Base-by-base conservation (phyloP, 2,113 vertebrate species). In the Camarhynchus parvulus region DNA sequence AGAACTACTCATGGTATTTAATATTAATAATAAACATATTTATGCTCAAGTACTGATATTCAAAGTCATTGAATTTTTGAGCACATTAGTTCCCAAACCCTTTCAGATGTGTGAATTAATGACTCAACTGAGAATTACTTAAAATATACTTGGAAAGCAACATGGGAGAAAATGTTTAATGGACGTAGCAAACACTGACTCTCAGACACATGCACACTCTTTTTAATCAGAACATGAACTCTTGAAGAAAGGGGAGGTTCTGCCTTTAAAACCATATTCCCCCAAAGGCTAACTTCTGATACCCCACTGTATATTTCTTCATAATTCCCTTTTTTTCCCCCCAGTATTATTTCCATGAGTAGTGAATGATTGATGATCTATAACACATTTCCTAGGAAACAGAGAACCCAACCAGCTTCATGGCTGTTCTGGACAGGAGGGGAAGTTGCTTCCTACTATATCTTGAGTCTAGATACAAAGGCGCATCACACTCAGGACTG, bases 191-290 rank as follows among this genome's bases (percentile, higher is more conserved):
- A 79, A 89, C 22, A 3, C 13, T 58, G 37, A 53, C 28, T 92
- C 61, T 53, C 0, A 0, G 20, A 47, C 3, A 5, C 2, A n/a
- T 0, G 0, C 18, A 73, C 3, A 1, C 25, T 47, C 23, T 77
- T 17, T 90, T 86, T 61, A 83, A 46, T 72, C 15, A 72, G 41
- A 39, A 53, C 23, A 46, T 12, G 20, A 87, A 52, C 35, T 47
- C 13, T 15, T 1, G 2, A 13, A 74, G 14, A 23, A 22, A 62
- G 20, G 6, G 1, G 39, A 89, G 6, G 4, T 69, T 87, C 82
- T 82, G 53, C 33, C 58, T 68, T 87, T 53, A 64, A 83, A 88
- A 18, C 2, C 12, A 4, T 41, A 58, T 41, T 20, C 6, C 75
- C 23, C 13, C 49, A 69, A 76, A 84, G 17, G 37, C 7, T 61